Evolutionary conservation across 1,140 invertebrate species (phyloP).

Genomic region (Branchinecta lindahli): DNA sequence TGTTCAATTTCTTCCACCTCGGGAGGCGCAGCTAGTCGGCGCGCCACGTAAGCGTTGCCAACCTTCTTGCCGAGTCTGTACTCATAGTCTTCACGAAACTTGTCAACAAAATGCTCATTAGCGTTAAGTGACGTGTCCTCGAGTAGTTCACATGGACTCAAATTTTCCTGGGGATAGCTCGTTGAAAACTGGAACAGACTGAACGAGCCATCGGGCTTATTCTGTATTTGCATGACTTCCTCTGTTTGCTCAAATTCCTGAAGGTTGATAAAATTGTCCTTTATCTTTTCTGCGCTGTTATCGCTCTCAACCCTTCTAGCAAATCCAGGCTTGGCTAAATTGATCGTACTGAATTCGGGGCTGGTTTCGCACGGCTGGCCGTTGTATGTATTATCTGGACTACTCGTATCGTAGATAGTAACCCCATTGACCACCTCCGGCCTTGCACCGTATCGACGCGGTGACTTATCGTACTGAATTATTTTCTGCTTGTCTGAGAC

Average conservation of each 20-base stretch:
- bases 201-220: background rate
- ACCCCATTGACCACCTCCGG: slow-evolving; percentile 24
- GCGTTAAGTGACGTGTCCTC: background rate
- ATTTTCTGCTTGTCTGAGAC: slow-evolving; percentile 32
- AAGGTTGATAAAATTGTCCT: slow-evolving; percentile 12
- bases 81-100: background rate
- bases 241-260: background rate
- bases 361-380: background rate
- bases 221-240: background rate
- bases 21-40: slow-evolving; percentile 2
- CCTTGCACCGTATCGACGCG: slow-evolving; percentile 59
- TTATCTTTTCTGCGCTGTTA: slow-evolving; percentile 24
- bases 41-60: slow-evolving; percentile 14
- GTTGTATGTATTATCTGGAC: background rate
- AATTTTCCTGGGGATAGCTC: background rate
- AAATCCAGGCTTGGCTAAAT: background rate
- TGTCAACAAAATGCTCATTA: background rate
- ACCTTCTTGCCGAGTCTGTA: background rate
- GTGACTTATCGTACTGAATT: slow-evolving; percentile 79
- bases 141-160: background rate
- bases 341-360: background rate
- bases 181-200: slow-evolving; percentile 4
- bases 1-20: background rate
- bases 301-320: background rate
- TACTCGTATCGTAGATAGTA: background rate